Evolutionary conservation across 2,888 invertebrate species (phyloP), one percentile per base, ranked within the genome.

Genomic region (Embidobia sp.): DNA sequence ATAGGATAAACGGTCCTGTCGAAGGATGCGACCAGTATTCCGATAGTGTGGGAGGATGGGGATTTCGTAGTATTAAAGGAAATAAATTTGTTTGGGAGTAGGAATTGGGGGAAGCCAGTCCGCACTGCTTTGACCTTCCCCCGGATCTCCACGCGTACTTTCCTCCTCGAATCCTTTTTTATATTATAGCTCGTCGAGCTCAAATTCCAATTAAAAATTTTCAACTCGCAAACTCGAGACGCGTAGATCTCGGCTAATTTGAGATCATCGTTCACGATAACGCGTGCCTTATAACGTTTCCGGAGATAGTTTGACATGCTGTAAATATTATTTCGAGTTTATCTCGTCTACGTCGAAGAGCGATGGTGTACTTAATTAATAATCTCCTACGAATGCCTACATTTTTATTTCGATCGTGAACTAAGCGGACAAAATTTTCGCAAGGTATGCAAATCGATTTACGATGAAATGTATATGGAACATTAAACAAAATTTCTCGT

Each of bases 31-130:
- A 37, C 46, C 48, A 69, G 44, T 74, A 78, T 79, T 48, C 66
- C 79, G 80, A 82, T 82, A 82, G 76, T 73, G 79, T 77, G 80
- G 79, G 80, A 81, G n/a, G 13, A n/a, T n/a, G 27, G 10, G 13
- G 27, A 29, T 48, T 15, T 81, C 80, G 78, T 69, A 80, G 78
- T 77, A 75, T 83, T 82, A 83, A 84, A 83, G 82, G 84, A 85
- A 85, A 87, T 86, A 87, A 87, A 88, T 88, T 89, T 87, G 86
- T 89, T 88, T 88, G 86, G 86, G 86, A 87, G 88, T 88, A 88
- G 86, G 82, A 85, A 86, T 88, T 89, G 87, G 79, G 64, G 73
- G 87, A 88, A 88, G 75, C 78, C 59, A 80, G 67, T 77, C 81
- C 77, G 73, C 80, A 81, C 85, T 81, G 84, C 83, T 85, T 73